These are phyloP conservation scores for Paraplagusia blochii DNA, from an alignment of 2,113 vertebrate species.

Conservation along the genomic window DNA sequence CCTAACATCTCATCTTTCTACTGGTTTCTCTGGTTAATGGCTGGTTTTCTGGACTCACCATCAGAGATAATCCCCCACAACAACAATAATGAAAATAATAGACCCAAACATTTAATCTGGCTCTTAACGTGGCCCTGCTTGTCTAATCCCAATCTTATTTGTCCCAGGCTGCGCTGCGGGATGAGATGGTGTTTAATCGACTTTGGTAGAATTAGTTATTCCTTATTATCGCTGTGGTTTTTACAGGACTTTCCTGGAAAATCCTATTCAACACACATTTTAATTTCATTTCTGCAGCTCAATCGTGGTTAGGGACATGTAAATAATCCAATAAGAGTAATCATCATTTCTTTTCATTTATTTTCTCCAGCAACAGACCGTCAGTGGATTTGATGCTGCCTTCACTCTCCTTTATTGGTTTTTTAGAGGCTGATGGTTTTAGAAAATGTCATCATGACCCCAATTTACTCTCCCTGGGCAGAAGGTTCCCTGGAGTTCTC, in stretches of 20 bases:
- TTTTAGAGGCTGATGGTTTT: conserved; percentile 48
- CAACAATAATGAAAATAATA: conserved; percentile 62
- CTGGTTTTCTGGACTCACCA: conserved; percentile 49
- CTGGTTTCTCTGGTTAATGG: conserved; percentile 31
- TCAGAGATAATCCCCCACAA: conserved; percentile 47
- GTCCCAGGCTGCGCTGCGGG: conserved; percentile 44
- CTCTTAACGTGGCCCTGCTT: conserved; percentile 64
- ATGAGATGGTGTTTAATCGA: conserved; percentile 74
- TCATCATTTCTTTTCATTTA: conserved; percentile 54
- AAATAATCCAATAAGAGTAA: conserved; percentile 77
- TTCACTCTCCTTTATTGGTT: conserved; percentile 61
- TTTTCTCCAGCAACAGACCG: conserved; percentile 36
- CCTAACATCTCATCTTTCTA: no score
- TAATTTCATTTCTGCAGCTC: conserved; percentile 73
- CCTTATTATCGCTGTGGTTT: conserved; percentile 70
- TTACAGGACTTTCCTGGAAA: conserved; percentile 77
- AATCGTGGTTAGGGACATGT: conserved; percentile 71
- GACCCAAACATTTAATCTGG: conserved; percentile 72
- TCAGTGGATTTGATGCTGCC: conserved; percentile 31
- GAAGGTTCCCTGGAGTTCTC: conserved; percentile 11
- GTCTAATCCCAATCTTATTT: conserved; percentile 77
- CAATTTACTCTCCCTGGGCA: conserved; percentile 41
- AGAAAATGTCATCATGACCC: conserved; percentile 50
- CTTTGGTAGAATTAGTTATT: conserved; percentile 80
- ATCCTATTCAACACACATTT: conserved; percentile 74